A percentile compares a stretch with the other conserved stretches of the same genome.
Conservation (phyloP, 2,113 vertebrate genomes). For the Eurystomus gularis region DNA sequence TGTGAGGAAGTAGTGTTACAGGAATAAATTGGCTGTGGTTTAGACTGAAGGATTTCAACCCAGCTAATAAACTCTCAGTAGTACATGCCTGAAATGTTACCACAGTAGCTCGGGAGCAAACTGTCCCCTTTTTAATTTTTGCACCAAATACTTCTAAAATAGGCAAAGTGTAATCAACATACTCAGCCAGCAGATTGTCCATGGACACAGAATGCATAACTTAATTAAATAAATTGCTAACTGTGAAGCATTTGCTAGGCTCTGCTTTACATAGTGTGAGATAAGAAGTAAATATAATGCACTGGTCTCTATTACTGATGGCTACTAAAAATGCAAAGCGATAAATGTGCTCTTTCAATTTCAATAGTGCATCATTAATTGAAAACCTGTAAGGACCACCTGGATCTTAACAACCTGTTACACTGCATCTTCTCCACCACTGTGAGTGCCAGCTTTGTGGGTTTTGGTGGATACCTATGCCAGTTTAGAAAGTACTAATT, state of each 20-base stretch:
- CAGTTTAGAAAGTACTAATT: neutral
- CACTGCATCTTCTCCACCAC: neutral
- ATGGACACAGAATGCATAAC: neutral
- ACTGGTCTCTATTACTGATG: neutral
- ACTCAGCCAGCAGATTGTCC: neutral
- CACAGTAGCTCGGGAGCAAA: neutral
- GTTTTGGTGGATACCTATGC: neutral
- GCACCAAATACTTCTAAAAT: neutral
- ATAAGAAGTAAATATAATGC: neutral
- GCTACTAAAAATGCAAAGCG: neutral
- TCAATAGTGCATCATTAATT: neutral
- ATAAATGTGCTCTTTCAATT: neutral
- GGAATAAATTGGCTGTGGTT: neutral
- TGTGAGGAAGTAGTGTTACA: neutral
- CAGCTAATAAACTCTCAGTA: neutral
- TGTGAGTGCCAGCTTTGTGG: neutral
- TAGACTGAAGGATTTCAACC: neutral
- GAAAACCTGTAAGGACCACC: neutral
- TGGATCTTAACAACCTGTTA: neutral
- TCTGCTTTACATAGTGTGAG: neutral
- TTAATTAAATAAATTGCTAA: constrained; percentile 11
- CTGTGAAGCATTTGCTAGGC: neutral
- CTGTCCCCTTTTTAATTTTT: neutral
- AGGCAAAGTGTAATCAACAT: neutral
- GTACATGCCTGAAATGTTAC: neutral